A percentile compares a stretch with the other conserved stretches of the same genome.
phyloP scores from a whole-genome alignment of 1,140 invertebrate species.

The Plodia interpunctella region DNA sequence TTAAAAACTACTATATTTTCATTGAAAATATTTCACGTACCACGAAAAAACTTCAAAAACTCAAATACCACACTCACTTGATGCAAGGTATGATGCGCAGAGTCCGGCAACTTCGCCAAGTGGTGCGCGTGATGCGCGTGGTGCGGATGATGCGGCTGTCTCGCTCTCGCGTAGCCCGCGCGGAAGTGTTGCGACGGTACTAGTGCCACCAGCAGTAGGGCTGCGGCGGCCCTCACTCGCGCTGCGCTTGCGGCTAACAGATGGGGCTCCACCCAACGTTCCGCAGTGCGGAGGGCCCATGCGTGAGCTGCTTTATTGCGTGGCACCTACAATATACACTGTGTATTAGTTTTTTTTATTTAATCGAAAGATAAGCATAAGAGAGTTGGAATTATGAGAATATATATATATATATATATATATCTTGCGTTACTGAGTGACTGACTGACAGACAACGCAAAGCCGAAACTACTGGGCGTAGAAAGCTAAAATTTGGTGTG shows the following conservation, averaged over 20 bases:
- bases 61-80: constrained; percentile 62
- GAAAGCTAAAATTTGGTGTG: no score
- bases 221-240: constrained; percentile 89
- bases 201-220: constrained; percentile 90
- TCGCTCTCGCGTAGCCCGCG: constrained; percentile 82
- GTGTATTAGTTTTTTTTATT: no score
- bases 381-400: no score
- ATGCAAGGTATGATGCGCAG: constrained; percentile 89
- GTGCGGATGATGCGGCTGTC: constrained; percentile 63
- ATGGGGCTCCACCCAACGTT: constrained; percentile 93
- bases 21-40: no score
- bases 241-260: constrained; percentile 91
- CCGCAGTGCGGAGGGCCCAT: constrained; percentile 91
- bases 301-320: constrained; percentile 92
- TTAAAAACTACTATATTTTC: no score
- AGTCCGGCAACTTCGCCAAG: constrained; percentile 73
- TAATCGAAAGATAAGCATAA: no score
- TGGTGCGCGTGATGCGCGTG: constrained; percentile 28
- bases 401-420: no score
- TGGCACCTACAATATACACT: constrained; percentile 76
- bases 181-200: constrained; percentile 93
- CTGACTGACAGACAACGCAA: no score
- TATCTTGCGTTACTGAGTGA: no score
- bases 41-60: no score
- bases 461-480: no score